Evolutionary conservation across 2,888 invertebrate species (phyloP), one percentile per base, ranked within the genome.

Genomic region (Epinotia brunnichana): DNA sequence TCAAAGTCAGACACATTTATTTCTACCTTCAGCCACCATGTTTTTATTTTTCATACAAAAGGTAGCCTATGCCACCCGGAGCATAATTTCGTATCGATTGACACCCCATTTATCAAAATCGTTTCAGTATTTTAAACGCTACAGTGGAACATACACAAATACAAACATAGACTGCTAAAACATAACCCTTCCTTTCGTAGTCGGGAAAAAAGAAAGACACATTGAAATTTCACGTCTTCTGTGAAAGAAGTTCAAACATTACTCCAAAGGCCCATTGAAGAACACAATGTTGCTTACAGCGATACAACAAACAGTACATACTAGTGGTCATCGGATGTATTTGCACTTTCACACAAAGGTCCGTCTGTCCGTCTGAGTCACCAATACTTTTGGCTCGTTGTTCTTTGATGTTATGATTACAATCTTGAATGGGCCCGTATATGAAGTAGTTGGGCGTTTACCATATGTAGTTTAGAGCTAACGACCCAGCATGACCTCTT

Each of bases 341-440:
- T 69, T 69, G 69, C 60, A 62, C 72, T 67, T 72, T 72, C 68
- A 68, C 73, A 73, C 69, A 73, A 35, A 68, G 62, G 54, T 29
- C 59, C 9, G 29, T 72, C 56, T 61, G 72, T 72, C 53, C 15
- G 61, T 54, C 66, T 72, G 63, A 73, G 41, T 73, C 73, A 73
- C 73, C 63, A 63, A 63, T 73, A 73, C 73, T 73, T 73, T 68
- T 51, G 73, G 56, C 61, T n/a, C 59, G 41, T 57, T 69, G 68
- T 62, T 69, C 73, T 51, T 68, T 62, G 69, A 63, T 68, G 69
- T 73, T 41, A 61, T 67, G 63, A 63, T 60, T 68, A 56, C 48
- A 44, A 67, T 72, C 60, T 70, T 56, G 48, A 41, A 54, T 24
- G 69, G 19, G 15, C 19, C 64, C 54, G 60, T 24, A 62, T 41